A percentile compares a stretch with the other conserved stretches of the same genome.
These are phyloP conservation scores for Gnatocerus cornutus DNA, from an alignment of 2,888 invertebrate species.

Conservation along the genomic window DNA sequence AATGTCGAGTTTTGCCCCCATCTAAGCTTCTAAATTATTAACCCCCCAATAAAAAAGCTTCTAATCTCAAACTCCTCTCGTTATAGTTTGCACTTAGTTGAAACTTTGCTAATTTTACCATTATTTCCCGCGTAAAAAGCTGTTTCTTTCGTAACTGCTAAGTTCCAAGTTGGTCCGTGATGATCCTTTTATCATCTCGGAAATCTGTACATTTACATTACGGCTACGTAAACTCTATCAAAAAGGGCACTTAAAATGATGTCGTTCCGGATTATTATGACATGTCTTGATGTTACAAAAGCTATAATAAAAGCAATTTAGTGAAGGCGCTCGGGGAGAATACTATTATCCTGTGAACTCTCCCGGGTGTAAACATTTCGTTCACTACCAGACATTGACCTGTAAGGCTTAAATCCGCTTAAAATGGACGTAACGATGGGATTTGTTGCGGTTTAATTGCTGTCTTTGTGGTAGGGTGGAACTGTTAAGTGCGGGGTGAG, in stretches of 20 bases:
- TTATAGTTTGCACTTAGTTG: constrained; percentile 3
- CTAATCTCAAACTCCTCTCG: background rate
- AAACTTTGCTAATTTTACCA: background rate
- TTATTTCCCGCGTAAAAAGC: background rate
- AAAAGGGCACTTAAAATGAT: constrained; percentile 13
- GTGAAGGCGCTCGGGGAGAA: constrained; percentile 12
- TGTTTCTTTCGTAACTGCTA: background rate
- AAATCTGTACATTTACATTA: constrained; percentile 8
- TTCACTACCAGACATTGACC: constrained; percentile 4
- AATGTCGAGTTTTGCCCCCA: background rate
- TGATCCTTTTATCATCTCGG: constrained; percentile 2
- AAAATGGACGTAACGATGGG: constrained; percentile 6
- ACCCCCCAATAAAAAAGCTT: background rate
- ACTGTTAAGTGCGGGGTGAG: background rate
- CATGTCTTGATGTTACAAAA: constrained; percentile 11
- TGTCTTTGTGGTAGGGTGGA: background rate
- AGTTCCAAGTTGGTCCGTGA: background rate
- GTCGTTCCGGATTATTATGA: constrained; percentile 19
- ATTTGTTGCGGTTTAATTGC: constrained; percentile 6
- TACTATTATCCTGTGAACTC: constrained; percentile 14
- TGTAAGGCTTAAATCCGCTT: constrained; percentile 9
- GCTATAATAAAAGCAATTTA: constrained; percentile 16
- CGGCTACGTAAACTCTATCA: constrained; percentile 7
- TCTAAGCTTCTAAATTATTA: constrained; percentile 3
- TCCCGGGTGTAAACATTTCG: constrained; percentile 6